phyloP scores from a whole-genome alignment of 2,888 invertebrate genomes.

The Papilio demoleus region DNA sequence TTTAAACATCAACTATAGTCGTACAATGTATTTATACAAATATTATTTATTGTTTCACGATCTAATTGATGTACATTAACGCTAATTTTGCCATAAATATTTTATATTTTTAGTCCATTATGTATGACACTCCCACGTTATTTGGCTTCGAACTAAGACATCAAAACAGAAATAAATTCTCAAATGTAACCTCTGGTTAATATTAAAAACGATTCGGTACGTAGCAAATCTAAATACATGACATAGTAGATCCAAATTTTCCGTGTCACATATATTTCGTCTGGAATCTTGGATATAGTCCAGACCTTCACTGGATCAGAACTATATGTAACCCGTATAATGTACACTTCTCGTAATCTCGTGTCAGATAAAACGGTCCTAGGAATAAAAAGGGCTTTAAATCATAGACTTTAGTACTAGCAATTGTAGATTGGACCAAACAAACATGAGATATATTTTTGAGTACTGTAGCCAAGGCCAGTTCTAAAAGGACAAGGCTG shows the following conservation, averaged over 20 bases:
- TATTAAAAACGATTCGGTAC: conserved; percentile 19
- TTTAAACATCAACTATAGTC: not conserved
- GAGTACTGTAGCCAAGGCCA: not conserved
- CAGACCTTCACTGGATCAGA: conserved; percentile 52
- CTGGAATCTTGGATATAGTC: conserved; percentile 58
- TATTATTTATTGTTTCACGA: conserved; percentile 10
- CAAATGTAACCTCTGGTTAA: conserved; percentile 1
- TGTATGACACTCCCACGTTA: conserved; percentile 6
- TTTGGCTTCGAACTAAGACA: conserved; percentile 23
- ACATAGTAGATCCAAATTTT: conserved; percentile 26
- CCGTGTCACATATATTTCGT: conserved; percentile 45
- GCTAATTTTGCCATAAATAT: not conserved
- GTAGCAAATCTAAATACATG: conserved; percentile 18
- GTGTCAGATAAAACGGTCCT: conserved; percentile 16
- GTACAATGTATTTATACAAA: not conserved
- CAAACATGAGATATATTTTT: not conserved
- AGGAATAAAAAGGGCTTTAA: conserved; percentile 14
- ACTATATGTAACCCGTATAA: conserved; percentile 49
- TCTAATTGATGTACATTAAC: conserved; percentile 1
- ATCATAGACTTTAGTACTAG: conserved; percentile 9
- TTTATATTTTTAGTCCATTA: conserved; percentile 15
- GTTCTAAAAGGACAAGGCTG: conserved; percentile 12
- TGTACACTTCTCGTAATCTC: conserved; percentile 31
- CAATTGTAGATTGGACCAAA: not conserved
- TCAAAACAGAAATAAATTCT: conserved; percentile 22